These are phyloP conservation scores for Ptychoptera contaminata DNA, from an alignment of 2,888 invertebrate species.

Conservation along the genomic window DNA sequence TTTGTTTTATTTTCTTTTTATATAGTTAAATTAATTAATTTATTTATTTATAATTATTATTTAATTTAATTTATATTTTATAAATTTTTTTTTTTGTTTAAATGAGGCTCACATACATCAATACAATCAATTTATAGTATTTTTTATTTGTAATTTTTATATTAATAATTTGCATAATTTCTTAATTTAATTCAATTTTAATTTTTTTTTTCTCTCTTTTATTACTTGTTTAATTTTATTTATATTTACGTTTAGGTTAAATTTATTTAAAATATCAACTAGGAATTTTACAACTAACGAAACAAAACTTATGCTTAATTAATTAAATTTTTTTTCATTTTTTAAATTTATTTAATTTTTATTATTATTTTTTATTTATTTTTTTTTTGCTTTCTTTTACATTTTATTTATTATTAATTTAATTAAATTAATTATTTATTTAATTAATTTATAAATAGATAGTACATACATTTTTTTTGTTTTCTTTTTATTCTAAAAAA, in stretches of 20 bases:
- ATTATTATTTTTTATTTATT: not conserved
- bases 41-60: not conserved
- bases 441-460: not conserved
- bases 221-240: not conserved
- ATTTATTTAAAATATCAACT: not conserved
- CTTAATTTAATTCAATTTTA: not conserved
- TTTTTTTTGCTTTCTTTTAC: not conserved
- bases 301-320: no score
- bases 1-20: not conserved
- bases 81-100: constrained; percentile 5
- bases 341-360: not conserved
- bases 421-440: not conserved
- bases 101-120: constrained; percentile 2
- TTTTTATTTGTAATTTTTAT: not conserved
- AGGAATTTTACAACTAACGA: not conserved
- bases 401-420: no score
- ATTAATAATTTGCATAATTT: not conserved
- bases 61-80: not conserved
- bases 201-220: not conserved
- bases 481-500: no score
- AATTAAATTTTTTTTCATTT: no score
- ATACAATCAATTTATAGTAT: constrained; percentile 3
- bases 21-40: not conserved
- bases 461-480: no score
- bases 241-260: not conserved